Evolutionary conservation across 2,888 invertebrate genomes (phyloP).

Genomic region (Chalcis sispes): DNA sequence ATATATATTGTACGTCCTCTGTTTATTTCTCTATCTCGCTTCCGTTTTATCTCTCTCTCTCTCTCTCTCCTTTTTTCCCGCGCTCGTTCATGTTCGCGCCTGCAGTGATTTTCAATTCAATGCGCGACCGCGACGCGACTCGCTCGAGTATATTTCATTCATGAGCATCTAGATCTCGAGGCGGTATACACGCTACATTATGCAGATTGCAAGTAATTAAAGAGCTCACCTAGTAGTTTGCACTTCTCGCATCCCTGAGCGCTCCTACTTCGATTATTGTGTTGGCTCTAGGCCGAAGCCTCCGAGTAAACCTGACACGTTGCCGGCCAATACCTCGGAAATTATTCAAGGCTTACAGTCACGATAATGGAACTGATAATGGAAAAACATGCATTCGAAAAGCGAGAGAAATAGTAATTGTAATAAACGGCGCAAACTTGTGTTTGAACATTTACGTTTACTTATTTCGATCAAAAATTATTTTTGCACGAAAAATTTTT

Average conservation of each 20-base stretch:
- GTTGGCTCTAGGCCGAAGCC: too few relatives aligned
- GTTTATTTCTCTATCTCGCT: background rate
- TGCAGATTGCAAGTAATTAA: conserved; percentile 51
- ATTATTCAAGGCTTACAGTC: too few relatives aligned
- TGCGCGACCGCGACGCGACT: background rate
- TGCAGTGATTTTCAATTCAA: conserved; percentile 52
- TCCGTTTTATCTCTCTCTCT: conserved; percentile 11
- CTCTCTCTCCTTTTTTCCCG: background rate
- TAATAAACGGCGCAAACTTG: too few relatives aligned
- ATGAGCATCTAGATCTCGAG: conserved; percentile 28
- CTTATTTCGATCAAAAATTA: too few relatives aligned
- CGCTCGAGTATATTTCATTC: conserved; percentile 30
- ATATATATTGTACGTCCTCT: too few relatives aligned
- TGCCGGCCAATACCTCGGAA: too few relatives aligned
- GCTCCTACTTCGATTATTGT: conserved; percentile 24
- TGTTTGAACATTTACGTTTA: too few relatives aligned
- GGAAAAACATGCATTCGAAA: too few relatives aligned
- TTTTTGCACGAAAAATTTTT: too few relatives aligned
- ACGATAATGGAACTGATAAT: too few relatives aligned
- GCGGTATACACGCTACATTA: conserved; percentile 30
- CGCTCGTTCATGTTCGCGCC: background rate
- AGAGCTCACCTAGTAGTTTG: conserved; percentile 22
- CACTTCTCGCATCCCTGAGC: background rate
- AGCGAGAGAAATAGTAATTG: too few relatives aligned
- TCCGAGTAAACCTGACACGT: too few relatives aligned